phyloP scores from a whole-genome alignment of 2,113 vertebrate genomes.

The Lophotis ruficrista region DNA sequence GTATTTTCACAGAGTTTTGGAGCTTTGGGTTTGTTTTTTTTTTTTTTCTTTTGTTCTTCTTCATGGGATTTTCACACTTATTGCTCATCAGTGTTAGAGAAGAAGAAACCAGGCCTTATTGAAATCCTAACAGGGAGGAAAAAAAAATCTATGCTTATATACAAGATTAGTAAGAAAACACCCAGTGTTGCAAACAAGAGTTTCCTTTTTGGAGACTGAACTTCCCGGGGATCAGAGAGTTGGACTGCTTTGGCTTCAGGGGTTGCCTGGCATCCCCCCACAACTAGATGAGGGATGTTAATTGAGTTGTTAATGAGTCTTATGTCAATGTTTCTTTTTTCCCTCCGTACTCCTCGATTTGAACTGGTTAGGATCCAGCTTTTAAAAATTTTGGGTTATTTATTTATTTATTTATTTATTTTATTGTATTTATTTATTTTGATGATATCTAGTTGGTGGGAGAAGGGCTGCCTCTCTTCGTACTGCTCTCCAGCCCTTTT shows the following conservation, averaged over 20 bases:
- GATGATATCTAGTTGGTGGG: background rate
- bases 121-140: background rate
- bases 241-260: background rate
- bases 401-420: background rate
- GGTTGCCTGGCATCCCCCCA: background rate
- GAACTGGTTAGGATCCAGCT: background rate
- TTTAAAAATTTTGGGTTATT: background rate
- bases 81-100: background rate
- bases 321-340: background rate
- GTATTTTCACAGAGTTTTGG: background rate
- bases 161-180: background rate
- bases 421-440: background rate
- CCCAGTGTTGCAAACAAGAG: background rate
- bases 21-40: background rate
- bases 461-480: background rate
- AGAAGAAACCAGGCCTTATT: background rate
- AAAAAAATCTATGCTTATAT: background rate
- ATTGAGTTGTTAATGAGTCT: background rate
- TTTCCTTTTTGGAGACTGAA: background rate
- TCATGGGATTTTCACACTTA: background rate
- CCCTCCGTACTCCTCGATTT: fast-evolving
- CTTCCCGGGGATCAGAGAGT: background rate
- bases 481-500: background rate
- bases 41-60: background rate
- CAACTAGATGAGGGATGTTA: background rate